phyloP scores from a whole-genome alignment of 2,888 invertebrate genomes.

The Chrysodeixis includens region DNA sequence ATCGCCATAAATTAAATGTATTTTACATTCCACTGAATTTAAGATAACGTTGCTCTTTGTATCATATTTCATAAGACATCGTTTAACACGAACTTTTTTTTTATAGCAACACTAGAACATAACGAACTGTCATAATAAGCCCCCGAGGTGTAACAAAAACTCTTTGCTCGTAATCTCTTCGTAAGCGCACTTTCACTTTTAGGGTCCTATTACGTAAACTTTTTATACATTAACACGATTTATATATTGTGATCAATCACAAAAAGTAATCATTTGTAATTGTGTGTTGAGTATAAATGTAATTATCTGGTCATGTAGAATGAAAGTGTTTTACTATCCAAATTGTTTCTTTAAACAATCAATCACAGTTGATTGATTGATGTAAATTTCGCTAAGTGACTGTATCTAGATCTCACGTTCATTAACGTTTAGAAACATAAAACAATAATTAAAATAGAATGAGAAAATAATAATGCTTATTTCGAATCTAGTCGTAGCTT shows the following conservation, averaged over 20 bases:
- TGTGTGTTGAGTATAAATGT: slow-evolving; percentile 42
- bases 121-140: slow-evolving; percentile 21
- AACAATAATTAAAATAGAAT: slow-evolving; percentile 24
- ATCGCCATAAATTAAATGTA: background rate
- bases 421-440: slow-evolving; percentile 23
- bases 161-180: slow-evolving; percentile 26
- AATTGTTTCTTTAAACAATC: slow-evolving; percentile 50
- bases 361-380: slow-evolving; percentile 55
- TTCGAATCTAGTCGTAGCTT: slow-evolving; percentile 21
- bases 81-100: background rate
- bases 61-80: too few species aligned
- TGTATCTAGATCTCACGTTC: slow-evolving; percentile 50
- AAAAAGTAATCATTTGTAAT: slow-evolving; percentile 55
- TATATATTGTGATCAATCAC: slow-evolving; percentile 58
- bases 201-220: slow-evolving; percentile 49
- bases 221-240: slow-evolving; percentile 42
- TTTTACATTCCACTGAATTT: too few species aligned
- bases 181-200: slow-evolving; percentile 46
- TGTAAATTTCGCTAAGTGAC: slow-evolving; percentile 45
- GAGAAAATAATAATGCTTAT: slow-evolving; percentile 15
- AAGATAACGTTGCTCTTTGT: too few species aligned
- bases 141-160: slow-evolving; percentile 32
- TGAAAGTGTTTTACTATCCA: slow-evolving; percentile 56
- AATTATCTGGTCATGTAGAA: slow-evolving; percentile 50
- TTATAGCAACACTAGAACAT: slow-evolving; percentile 4